Percentiles rank a stretch among this genome's conserved stretches.
Conservation (phyloP, 2,113 vertebrate species). For the Coptodon rendalli region DNA sequence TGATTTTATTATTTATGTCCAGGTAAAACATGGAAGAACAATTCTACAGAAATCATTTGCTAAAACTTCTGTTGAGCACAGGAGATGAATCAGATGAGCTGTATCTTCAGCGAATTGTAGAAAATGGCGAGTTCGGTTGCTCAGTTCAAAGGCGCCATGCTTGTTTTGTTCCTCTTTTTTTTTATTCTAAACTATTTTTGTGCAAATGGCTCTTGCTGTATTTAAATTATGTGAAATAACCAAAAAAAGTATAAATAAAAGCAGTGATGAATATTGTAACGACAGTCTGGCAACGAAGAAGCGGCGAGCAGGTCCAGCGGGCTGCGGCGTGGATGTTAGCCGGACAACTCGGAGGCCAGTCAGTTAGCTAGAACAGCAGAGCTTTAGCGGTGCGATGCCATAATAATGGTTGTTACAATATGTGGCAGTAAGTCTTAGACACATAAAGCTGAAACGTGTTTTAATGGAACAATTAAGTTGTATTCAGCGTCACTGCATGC, state of each 20-base stretch:
- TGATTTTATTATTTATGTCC: background rate
- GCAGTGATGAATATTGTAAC: background rate
- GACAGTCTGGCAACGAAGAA: background rate
- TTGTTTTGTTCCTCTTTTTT: background rate
- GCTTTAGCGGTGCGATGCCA: background rate
- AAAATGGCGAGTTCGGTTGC: background rate
- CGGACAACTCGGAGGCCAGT: background rate
- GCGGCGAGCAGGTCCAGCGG: background rate
- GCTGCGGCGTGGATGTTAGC: background rate
- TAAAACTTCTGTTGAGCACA: background rate
- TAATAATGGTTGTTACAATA: background rate
- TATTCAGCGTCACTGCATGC: rapidly evolving
- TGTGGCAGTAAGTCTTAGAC: background rate
- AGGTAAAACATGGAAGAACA: background rate
- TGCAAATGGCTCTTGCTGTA: background rate
- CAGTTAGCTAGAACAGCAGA: background rate
- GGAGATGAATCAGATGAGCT: background rate
- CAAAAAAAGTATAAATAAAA: background rate
- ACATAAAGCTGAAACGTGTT: background rate
- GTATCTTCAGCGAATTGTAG: background rate
- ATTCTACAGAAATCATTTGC: background rate
- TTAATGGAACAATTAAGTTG: background rate
- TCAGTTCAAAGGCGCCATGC: background rate
- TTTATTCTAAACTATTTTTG: background rate
- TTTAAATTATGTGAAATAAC: background rate